Evolutionary conservation across 2,888 invertebrate genomes (phyloP).

Genomic region (Drosophila pegasa): DNA sequence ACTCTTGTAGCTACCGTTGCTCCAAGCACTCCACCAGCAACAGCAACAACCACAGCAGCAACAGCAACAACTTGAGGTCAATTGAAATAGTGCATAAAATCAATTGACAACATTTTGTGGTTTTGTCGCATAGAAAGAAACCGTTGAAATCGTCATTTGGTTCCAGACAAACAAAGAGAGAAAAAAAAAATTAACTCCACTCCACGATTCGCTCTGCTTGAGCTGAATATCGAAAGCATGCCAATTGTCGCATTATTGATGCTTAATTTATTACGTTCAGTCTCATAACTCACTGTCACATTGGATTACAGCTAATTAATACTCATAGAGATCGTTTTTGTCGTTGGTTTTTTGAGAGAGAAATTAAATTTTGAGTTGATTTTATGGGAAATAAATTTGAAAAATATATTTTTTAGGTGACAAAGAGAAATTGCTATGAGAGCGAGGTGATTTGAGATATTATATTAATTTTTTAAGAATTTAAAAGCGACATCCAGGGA

Average conservation of each 20-base stretch:
- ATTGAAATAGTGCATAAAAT: constrained; percentile 82
- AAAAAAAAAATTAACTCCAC: constrained; percentile 27
- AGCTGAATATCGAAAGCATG: constrained; percentile 48
- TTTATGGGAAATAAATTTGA: neutral
- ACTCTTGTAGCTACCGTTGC: constrained; percentile 70
- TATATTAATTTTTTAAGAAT: neutral
- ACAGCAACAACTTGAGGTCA: constrained; percentile 61
- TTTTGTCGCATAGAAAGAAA: constrained; percentile 41
- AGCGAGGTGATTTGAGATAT: neutral
- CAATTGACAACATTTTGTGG: constrained; percentile 81
- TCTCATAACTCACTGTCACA: constrained; percentile 57
- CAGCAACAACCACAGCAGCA: constrained; percentile 26
- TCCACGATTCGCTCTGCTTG: constrained; percentile 58
- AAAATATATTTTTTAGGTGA: neutral
- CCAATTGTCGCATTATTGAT: constrained; percentile 75
- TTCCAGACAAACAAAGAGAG: constrained; percentile 7
- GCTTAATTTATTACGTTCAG: constrained; percentile 64
- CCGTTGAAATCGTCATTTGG: constrained; percentile 34
- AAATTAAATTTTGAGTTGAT: neutral
- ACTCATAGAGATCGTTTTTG: neutral
- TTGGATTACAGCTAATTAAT: constrained; percentile 30
- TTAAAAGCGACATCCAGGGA: neutral
- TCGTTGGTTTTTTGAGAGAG: too few relatives aligned
- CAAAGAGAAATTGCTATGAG: neutral
- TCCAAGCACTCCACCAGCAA: constrained; percentile 40